These are phyloP conservation scores for Eupristina koningsbergeri DNA, from an alignment of 1,140 invertebrate genomes.

Conservation along the genomic window DNA sequence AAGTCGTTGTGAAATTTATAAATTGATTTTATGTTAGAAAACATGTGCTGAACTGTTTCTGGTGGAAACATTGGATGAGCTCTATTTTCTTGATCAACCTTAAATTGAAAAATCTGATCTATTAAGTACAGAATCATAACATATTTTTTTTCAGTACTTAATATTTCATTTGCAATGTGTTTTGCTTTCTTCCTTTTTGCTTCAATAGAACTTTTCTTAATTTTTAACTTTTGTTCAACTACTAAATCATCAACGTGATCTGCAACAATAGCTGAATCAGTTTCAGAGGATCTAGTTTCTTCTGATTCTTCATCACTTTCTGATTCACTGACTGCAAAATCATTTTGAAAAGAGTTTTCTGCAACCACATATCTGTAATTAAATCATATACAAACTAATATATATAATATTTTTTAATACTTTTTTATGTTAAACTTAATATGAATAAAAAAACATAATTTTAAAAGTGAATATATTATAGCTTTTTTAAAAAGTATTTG, in stretches of 20 bases:
- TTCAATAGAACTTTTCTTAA: constrained; percentile 54
- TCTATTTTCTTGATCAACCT: constrained; percentile 71
- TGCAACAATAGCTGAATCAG: constrained; percentile 59
- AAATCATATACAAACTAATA: not conserved
- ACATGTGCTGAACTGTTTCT: constrained; percentile 68
- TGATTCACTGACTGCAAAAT: constrained; percentile 69
- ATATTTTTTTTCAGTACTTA: constrained; percentile 81
- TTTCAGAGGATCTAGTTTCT: constrained; percentile 64
- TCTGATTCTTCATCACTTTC: constrained; percentile 72
- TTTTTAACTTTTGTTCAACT: constrained; percentile 53
- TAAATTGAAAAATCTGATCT: constrained; percentile 78
- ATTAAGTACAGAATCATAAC: constrained; percentile 81
- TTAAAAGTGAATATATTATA: not conserved
- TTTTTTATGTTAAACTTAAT: not conserved
- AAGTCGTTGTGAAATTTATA: constrained; percentile 80
- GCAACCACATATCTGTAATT: constrained; percentile 62
- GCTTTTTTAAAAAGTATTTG: not conserved
- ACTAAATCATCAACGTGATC: constrained; percentile 57
- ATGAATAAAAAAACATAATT: not conserved
- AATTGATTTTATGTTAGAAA: constrained; percentile 74
- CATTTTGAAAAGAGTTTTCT: constrained; percentile 61
- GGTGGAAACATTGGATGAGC: constrained; percentile 72
- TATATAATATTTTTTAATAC: not conserved
- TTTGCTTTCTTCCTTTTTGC: constrained; percentile 70
- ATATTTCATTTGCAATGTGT: constrained; percentile 80